Percentiles rank a stretch among this genome's conserved stretches.
phyloP scores from a whole-genome alignment of 2,113 vertebrate genomes.

The Phycodurus eques region DNA sequence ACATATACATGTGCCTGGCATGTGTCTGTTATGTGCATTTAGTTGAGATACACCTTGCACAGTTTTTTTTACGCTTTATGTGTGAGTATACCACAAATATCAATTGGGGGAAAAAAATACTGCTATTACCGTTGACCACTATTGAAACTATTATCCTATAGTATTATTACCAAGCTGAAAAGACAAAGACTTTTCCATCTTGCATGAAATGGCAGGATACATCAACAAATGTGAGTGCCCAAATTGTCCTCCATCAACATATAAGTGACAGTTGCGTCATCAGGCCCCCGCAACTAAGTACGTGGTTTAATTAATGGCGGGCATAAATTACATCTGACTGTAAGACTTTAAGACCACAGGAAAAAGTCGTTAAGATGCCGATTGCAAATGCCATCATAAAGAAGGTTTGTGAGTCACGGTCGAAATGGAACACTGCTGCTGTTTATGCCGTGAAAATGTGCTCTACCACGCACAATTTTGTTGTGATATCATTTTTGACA shows the following conservation, averaged over 20 bases:
- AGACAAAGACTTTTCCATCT: neutral
- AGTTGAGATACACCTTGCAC: constrained; percentile 12
- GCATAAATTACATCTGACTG: constrained; percentile 5
- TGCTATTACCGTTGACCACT: neutral
- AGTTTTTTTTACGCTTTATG: constrained; percentile 22
- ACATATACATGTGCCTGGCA: constrained; percentile 29
- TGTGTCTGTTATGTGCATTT: constrained; percentile 46
- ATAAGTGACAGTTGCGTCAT: constrained; percentile 8
- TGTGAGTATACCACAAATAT: neutral
- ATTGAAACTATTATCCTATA: neutral
- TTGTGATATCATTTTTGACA: constrained; percentile 6
- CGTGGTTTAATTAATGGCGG: constrained; percentile 7
- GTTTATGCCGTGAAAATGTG: constrained; percentile 2
- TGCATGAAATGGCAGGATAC: neutral
- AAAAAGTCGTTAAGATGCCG: constrained; percentile 11
- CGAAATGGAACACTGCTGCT: constrained; percentile 1
- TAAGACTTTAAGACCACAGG: constrained; percentile 7
- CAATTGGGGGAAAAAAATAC: no score
- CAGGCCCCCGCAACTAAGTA: constrained; percentile 3
- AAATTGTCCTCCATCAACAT: constrained; percentile 5
- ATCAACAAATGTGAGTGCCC: neutral
- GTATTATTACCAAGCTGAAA: neutral
- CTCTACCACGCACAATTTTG: neutral
- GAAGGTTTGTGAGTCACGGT: constrained; percentile 6
- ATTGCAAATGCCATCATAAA: constrained; percentile 10